Conservation (phyloP, 2,888 invertebrate species). For the Eupsilia transversa region DNA sequence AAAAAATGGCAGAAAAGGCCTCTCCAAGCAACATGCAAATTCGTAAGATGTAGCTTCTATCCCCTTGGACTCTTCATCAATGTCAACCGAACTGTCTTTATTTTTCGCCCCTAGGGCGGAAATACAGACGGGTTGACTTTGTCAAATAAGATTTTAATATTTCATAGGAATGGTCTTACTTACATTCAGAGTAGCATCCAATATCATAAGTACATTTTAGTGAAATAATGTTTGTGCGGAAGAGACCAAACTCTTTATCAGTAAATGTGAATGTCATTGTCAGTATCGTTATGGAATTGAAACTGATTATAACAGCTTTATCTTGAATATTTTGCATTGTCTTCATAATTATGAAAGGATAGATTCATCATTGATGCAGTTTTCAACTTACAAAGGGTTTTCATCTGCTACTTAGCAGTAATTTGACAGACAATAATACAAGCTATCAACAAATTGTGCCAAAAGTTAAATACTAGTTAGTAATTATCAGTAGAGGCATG, state of each 20-base stretch:
- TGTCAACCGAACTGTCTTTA: too few species aligned
- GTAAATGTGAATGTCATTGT: background rate
- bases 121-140: background rate
- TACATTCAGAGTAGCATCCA: background rate
- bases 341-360: background rate
- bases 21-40: background rate
- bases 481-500: too few species aligned
- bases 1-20: background rate
- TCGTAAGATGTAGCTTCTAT: too few species aligned
- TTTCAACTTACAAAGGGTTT: background rate
- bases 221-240: background rate
- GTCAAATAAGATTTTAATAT: background rate
- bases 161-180: background rate
- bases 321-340: slow-evolving; percentile 6
- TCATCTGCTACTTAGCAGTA: background rate
- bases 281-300: background rate
- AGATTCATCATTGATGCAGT: background rate
- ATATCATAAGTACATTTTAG: background rate
- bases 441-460: too few species aligned
- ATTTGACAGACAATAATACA: background rate
- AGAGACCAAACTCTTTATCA: background rate
- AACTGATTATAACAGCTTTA: slow-evolving; percentile 5
- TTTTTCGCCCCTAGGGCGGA: background rate
- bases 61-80: background rate
- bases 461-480: too few species aligned